Percentiles rank a stretch among this genome's conserved stretches.
These are phyloP conservation scores for Cercopithecus mona DNA, from an alignment of 2,113 vertebrate species.

Conservation along the genomic window DNA sequence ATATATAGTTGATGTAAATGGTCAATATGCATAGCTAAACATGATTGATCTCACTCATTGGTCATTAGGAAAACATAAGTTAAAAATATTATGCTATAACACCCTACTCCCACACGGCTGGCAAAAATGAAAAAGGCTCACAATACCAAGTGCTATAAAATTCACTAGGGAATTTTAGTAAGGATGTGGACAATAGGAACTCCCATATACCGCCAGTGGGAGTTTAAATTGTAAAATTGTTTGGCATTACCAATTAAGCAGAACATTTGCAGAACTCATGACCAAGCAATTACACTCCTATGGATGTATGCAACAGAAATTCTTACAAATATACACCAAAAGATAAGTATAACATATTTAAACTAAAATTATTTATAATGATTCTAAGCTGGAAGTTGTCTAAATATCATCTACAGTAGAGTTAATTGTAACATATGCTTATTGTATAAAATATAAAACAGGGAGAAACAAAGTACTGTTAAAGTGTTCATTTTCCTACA, in stretches of 20 bases:
- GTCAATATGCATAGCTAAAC: background rate
- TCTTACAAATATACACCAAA: background rate
- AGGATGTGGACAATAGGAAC: background rate
- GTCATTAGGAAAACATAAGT: background rate
- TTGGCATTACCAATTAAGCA: too few relatives aligned
- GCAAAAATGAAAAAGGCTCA: background rate
- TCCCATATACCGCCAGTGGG: background rate
- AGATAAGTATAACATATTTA: background rate
- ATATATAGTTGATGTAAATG: background rate
- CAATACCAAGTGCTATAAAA: background rate
- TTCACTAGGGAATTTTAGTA: background rate
- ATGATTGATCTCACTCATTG: background rate
- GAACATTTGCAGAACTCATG: background rate
- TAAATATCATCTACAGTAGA: background rate
- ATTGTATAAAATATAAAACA: background rate
- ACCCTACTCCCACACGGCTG: background rate
- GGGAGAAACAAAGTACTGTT: background rate
- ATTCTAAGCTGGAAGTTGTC: background rate
- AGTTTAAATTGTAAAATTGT: background rate
- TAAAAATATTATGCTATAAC: background rate
- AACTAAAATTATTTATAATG: background rate
- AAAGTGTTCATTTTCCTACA: constrained; percentile 1
- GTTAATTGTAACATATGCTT: background rate
- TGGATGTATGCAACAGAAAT: background rate
- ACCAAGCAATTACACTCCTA: background rate